phyloP scores from a whole-genome alignment of 2,797 vertebrate genomes.

The Prionace glauca region DNA sequence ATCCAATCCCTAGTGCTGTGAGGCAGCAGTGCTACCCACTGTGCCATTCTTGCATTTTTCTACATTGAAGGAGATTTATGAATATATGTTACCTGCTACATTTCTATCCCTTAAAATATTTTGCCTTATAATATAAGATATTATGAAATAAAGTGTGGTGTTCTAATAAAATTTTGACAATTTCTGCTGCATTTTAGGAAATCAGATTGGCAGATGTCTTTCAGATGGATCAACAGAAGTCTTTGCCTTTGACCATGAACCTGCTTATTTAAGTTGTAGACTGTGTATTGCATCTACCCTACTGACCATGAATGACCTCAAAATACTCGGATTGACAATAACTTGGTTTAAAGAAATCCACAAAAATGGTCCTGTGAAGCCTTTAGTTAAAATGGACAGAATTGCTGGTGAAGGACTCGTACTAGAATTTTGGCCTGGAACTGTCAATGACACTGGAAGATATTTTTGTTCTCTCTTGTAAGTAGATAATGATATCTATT shows the following conservation, averaged over 20 bases:
- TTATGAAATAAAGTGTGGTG: neutral
- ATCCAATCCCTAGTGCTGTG: too few relatives aligned
- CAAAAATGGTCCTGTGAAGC: conserved; percentile 22
- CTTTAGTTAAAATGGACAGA: conserved; percentile 42
- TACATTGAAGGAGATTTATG: neutral
- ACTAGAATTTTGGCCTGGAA: conserved; percentile 61
- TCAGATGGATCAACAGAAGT: neutral
- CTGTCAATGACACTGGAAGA: conserved; percentile 52
- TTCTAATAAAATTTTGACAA: neutral
- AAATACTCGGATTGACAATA: conserved; percentile 6
- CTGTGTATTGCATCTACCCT: neutral
- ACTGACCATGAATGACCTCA: neutral
- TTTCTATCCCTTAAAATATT: neutral
- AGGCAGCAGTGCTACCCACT: too few relatives aligned
- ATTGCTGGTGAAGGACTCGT: conserved; percentile 43
- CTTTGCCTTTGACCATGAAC: conserved; percentile 54
- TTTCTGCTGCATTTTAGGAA: neutral
- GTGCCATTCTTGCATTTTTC: neutral
- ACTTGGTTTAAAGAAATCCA: conserved; percentile 52
- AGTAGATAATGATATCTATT: conserved; percentile 40
- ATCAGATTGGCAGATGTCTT: neutral
- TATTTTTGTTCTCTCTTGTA: conserved; percentile 54
- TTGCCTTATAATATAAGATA: neutral
- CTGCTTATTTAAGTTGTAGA: conserved; percentile 53
- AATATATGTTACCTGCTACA: neutral